phyloP scores from a whole-genome alignment of 2,797 vertebrate species.

The Lemur catta region DNA sequence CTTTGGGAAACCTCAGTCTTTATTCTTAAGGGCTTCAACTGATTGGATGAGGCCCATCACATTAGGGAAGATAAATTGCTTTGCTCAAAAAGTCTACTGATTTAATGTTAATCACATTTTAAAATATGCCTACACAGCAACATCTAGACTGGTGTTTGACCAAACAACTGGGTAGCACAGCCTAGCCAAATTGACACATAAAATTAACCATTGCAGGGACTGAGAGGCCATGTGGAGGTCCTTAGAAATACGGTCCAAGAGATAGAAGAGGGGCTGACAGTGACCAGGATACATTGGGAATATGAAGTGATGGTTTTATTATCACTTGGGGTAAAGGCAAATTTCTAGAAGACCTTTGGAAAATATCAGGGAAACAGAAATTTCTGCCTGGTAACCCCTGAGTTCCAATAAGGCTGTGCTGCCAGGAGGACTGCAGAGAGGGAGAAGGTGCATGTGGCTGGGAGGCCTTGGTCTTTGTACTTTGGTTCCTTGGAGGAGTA shows the following conservation, averaged over 20 bases:
- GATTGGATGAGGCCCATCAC: neutral
- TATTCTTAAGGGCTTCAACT: neutral
- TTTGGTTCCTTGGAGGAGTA: too few species aligned
- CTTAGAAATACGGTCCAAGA: neutral
- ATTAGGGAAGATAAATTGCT: neutral
- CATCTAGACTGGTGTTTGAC: neutral
- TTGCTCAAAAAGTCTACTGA: neutral
- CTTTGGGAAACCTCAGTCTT: neutral
- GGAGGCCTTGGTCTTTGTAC: neutral
- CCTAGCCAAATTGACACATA: neutral
- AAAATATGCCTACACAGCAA: neutral
- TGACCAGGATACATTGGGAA: neutral
- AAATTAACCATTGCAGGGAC: neutral
- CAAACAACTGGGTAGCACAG: too few species aligned
- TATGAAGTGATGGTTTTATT: neutral
- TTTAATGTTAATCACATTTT: neutral
- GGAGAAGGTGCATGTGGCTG: neutral
- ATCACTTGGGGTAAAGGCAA: neutral
- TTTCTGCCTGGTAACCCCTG: neutral
- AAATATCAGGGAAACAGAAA: neutral
- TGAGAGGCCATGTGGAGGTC: neutral
- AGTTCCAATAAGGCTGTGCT: neutral
- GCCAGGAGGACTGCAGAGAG: neutral
- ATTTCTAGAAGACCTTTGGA: neutral
- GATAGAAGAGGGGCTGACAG: neutral